These are phyloP conservation scores for Empis livida DNA, from an alignment of 2,888 invertebrate genomes.

Conservation along the genomic window DNA sequence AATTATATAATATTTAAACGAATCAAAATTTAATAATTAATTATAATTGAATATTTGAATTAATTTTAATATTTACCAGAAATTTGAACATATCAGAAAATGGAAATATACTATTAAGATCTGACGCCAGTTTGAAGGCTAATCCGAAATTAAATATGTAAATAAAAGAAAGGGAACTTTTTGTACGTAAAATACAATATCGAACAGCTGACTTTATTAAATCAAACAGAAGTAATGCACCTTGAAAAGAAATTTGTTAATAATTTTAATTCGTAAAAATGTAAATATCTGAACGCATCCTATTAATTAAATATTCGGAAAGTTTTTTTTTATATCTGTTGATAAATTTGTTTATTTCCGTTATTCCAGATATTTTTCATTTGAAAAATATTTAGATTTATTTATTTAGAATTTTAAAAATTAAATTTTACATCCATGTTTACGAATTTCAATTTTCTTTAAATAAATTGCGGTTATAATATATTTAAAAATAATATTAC, in stretches of 20 bases:
- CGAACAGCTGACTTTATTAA: neutral
- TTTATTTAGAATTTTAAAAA: too few relatives aligned
- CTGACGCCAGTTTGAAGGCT: neutral
- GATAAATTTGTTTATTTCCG: too few relatives aligned
- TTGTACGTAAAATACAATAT: neutral
- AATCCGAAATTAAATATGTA: neutral
- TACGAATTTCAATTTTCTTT: too few relatives aligned
- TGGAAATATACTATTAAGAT: neutral
- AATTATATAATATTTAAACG: neutral
- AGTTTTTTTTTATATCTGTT: too few relatives aligned
- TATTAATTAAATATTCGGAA: too few relatives aligned
- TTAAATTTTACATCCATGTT: too few relatives aligned
- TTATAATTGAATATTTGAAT: neutral
- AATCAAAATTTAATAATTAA: neutral
- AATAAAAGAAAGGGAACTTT: neutral
- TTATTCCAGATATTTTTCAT: too few relatives aligned
- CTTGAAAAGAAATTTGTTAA: neutral
- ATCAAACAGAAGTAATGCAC: neutral
- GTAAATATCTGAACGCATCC: neutral
- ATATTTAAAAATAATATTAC: too few relatives aligned
- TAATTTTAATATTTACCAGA: conserved; percentile 19
- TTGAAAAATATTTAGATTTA: too few relatives aligned
- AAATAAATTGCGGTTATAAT: too few relatives aligned
- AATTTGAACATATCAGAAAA: conserved; percentile 30
- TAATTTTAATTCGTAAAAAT: too few relatives aligned